These are phyloP conservation scores for Tipula confusa DNA, from an alignment of 2,888 invertebrate species.

Conservation along the genomic window DNA sequence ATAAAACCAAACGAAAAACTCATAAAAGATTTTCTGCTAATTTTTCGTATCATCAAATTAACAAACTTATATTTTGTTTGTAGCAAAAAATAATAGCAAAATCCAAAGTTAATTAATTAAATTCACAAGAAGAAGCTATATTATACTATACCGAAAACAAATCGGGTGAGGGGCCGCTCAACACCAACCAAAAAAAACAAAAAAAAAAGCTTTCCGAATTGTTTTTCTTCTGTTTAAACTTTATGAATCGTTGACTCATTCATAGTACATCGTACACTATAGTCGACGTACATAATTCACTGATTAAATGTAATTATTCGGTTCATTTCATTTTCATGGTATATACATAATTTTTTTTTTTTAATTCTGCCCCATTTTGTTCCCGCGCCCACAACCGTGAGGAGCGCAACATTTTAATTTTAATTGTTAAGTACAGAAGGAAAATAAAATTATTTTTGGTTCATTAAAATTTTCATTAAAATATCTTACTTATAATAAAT, in stretches of 20 bases:
- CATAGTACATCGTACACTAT: too few species aligned
- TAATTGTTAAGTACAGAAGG: not conserved
- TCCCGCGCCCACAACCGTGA: not conserved
- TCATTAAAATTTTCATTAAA: conserved; percentile 12
- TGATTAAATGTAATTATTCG: conserved; percentile 3
- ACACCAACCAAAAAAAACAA: not conserved
- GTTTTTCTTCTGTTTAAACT: not conserved
- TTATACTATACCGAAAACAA: not conserved
- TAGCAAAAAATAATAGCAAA: not conserved
- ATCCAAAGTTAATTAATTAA: conserved; percentile 20
- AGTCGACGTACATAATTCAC: not conserved
- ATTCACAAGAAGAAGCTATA: not conserved
- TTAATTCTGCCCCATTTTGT: too few species aligned
- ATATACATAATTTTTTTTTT: not conserved
- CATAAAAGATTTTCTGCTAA: not conserved
- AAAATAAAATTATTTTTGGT: not conserved
- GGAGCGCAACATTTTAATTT: not conserved
- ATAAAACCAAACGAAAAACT: not conserved
- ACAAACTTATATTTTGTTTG: not conserved
- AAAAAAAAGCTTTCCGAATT: not conserved
- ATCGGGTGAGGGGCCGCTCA: not conserved
- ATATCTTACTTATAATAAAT: not conserved
- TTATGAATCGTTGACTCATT: conserved; percentile 20
- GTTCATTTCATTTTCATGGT: not conserved
- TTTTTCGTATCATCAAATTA: conserved; percentile 13